Percentiles rank a stretch among this genome's conserved stretches.
These are phyloP conservation scores for Amiota minor DNA, from an alignment of 2,888 invertebrate genomes.

Conservation along the genomic window DNA sequence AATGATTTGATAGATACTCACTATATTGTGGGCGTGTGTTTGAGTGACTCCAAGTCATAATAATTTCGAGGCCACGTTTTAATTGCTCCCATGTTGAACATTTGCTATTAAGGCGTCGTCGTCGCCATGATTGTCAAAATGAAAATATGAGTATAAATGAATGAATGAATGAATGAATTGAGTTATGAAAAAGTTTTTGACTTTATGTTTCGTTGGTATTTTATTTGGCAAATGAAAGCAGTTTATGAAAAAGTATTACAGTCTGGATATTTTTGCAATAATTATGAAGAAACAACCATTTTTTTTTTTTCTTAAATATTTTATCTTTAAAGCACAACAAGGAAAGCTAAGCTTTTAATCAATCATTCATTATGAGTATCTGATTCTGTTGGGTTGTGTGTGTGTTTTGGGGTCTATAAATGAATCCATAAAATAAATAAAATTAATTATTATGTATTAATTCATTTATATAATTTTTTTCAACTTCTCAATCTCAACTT, in stretches of 20 bases:
- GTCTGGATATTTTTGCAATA: too few species aligned
- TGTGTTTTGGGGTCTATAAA: slow-evolving; percentile 32
- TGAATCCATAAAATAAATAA: slow-evolving; percentile 62
- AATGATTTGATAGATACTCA: not conserved
- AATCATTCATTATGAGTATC: slow-evolving; percentile 3
- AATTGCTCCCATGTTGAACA: slow-evolving; percentile 70
- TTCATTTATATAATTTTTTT: slow-evolving; percentile 19
- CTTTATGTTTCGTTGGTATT: too few species aligned
- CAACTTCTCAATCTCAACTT: not conserved
- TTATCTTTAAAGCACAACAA: slow-evolving; percentile 1
- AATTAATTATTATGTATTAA: slow-evolving; percentile 71
- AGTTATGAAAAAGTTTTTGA: not conserved
- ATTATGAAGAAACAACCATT: too few species aligned
- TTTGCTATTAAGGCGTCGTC: slow-evolving; percentile 37
- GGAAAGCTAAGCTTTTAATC: not conserved
- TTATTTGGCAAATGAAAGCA: too few species aligned
- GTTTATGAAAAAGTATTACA: too few species aligned
- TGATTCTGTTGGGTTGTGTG: not conserved
- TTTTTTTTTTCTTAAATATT: not conserved
- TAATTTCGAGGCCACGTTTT: slow-evolving; percentile 66
- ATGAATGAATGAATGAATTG: not conserved
- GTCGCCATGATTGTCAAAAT: not conserved
- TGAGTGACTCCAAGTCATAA: slow-evolving; percentile 41
- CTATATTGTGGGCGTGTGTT: not conserved
- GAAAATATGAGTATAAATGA: not conserved